These are phyloP conservation scores for Rhopilema esculentum DNA, from an alignment of 30 jellyfish, hydroid and myxozoan genomes.

Conservation along the genomic window DNA sequence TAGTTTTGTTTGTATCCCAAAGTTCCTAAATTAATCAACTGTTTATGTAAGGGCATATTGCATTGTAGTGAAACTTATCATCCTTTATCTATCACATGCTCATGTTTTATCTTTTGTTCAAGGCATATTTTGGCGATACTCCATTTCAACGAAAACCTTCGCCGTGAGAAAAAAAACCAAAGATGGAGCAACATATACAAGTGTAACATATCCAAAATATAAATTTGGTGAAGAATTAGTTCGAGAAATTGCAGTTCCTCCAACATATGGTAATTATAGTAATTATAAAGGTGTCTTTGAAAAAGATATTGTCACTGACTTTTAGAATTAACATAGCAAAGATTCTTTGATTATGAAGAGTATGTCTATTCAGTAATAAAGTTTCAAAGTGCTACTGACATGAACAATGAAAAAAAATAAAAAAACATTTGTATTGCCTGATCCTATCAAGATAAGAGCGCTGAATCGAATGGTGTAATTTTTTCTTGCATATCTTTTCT, in stretches of 20 bases:
- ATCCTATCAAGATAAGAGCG: too few relatives aligned
- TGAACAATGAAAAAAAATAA: too few relatives aligned
- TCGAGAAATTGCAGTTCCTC: slow-evolving; percentile 47
- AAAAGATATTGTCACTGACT: neutral
- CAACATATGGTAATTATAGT: slow-evolving; percentile 26
- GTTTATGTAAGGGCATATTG: neutral
- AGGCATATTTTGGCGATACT: slow-evolving; percentile 33
- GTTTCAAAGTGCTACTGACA: too few relatives aligned
- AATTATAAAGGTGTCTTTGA: neutral
- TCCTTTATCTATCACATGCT: neutral
- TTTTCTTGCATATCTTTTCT: too few relatives aligned
- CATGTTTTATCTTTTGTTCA: neutral
- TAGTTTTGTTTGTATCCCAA: neutral
- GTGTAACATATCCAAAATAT: slow-evolving; percentile 35
- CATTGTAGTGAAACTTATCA: neutral
- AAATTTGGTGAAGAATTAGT: slow-evolving; percentile 56
- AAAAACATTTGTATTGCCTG: too few relatives aligned
- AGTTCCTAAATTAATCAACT: neutral
- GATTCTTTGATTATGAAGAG: neutral
- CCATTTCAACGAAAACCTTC: slow-evolving; percentile 49
- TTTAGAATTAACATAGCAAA: neutral
- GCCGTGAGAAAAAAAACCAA: slow-evolving; percentile 12
- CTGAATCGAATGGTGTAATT: too few relatives aligned
- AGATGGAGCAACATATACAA: slow-evolving; percentile 21
- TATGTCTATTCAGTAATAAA: neutral